These are phyloP conservation scores for Sesamia nonagrioides DNA, from an alignment of 1,140 invertebrate genomes.

Conservation along the genomic window DNA sequence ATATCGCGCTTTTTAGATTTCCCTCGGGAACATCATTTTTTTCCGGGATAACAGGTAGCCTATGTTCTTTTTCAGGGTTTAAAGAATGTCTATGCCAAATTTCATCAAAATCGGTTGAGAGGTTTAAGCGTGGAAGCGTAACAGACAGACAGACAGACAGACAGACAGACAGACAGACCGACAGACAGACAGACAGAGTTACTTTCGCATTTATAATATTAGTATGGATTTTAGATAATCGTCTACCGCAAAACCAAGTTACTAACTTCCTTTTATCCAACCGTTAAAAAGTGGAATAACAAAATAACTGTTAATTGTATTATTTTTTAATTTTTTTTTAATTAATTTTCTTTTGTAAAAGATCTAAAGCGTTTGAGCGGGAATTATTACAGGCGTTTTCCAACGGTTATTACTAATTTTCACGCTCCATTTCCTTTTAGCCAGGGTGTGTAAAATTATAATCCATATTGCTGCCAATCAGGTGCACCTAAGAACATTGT, in stretches of 20 bases:
- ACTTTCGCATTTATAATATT: too few species aligned
- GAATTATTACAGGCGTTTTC: conserved; percentile 30
- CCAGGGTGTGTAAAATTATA: conserved; percentile 21
- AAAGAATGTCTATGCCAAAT: too few species aligned
- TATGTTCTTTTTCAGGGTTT: too few species aligned
- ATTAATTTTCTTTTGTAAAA: conserved; percentile 11
- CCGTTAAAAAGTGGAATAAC: neutral
- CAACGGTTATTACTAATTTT: conserved; percentile 30
- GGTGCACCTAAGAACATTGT: neutral
- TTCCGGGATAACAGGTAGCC: too few species aligned
- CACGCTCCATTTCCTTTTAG: conserved; percentile 20
- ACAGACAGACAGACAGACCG: too few species aligned
- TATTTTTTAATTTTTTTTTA: neutral
- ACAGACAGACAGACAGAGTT: too few species aligned
- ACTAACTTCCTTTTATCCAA: neutral
- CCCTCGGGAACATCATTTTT: too few species aligned
- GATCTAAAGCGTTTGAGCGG: neutral
- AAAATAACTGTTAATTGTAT: neutral
- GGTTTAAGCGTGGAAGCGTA: too few species aligned
- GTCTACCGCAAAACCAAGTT: neutral
- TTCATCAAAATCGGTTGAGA: too few species aligned
- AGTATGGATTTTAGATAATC: neutral
- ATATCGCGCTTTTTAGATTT: too few species aligned
- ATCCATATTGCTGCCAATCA: conserved; percentile 1
- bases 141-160: too few species aligned